These are phyloP conservation scores for Stichodactyla mertensii DNA, from an alignment of 64 coral and sea anemone genomes.

Conservation along the genomic window DNA sequence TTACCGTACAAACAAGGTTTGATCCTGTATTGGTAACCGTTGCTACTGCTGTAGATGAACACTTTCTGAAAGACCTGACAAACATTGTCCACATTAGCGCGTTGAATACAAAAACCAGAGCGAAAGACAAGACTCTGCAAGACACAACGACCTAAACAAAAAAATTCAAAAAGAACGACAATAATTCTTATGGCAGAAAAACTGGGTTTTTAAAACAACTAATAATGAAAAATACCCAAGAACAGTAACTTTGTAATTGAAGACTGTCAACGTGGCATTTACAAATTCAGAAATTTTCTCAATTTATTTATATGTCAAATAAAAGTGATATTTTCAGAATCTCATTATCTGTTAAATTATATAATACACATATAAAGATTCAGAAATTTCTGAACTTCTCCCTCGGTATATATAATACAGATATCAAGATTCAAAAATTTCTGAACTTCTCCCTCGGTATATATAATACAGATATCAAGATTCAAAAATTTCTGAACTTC, in stretches of 20 bases:
- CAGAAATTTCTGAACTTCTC: too few species aligned
- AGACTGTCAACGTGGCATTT: not conserved
- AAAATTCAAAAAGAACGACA: not conserved
- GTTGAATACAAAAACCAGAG: slow-evolving; percentile 76
- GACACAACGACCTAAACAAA: slow-evolving; percentile 42
- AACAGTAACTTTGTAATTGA: not conserved
- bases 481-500: too few species aligned
- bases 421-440: too few species aligned
- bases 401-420: too few species aligned
- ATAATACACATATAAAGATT: too few species aligned
- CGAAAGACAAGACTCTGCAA: slow-evolving; percentile 45
- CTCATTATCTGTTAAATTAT: too few species aligned
- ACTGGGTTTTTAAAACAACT: not conserved
- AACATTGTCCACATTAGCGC: slow-evolving; percentile 93
- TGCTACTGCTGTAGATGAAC: slow-evolving; percentile 61
- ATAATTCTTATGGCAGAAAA: too few species aligned
- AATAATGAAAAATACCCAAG: not conserved
- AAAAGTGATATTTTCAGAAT: too few species aligned
- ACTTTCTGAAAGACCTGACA: slow-evolving; percentile 83
- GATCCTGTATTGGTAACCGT: slow-evolving; percentile 83
- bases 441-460: too few species aligned
- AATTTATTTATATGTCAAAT: too few species aligned
- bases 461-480: too few species aligned
- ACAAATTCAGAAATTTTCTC: too few species aligned
- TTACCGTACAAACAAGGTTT: slow-evolving; percentile 83